These are phyloP conservation scores for Acrobasis consociella DNA, from an alignment of 2,888 invertebrate species.

Conservation along the genomic window DNA sequence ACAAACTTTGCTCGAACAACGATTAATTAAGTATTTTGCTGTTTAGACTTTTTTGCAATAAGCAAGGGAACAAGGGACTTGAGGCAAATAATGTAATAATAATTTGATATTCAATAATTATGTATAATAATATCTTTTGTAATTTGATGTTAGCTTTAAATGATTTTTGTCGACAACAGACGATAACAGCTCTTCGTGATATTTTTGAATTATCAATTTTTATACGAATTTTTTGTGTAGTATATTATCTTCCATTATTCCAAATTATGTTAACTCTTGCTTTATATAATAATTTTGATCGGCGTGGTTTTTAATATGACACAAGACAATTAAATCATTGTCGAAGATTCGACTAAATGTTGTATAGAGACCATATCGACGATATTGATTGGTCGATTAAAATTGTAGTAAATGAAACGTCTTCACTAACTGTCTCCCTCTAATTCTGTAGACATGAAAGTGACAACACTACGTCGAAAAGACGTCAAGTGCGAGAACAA, in stretches of 20 bases:
- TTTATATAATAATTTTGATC: slow-evolving; percentile 1
- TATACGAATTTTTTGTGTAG: slow-evolving; percentile 4
- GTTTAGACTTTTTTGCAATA: slow-evolving; percentile 15
- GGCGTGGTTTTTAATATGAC: neutral
- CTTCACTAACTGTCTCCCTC: neutral
- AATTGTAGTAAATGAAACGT: neutral
- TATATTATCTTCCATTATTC: slow-evolving; percentile 9
- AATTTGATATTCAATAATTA: slow-evolving; percentile 15
- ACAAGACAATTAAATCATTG: neutral
- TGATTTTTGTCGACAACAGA: neutral
- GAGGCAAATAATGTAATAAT: slow-evolving; percentile 17
- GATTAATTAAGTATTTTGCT: slow-evolving; percentile 14
- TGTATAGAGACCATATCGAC: neutral
- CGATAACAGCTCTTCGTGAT: neutral
- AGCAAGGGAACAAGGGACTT: slow-evolving; percentile 14
- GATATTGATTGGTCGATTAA: slow-evolving; percentile 2
- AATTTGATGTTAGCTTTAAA: slow-evolving; percentile 18
- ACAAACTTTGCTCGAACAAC: neutral
- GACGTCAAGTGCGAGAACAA: slow-evolving; percentile 2
- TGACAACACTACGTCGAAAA: neutral
- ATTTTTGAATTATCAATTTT: slow-evolving; percentile 9
- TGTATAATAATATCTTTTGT: slow-evolving; percentile 7
- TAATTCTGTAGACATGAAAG: neutral
- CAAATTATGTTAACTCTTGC: slow-evolving; percentile 12
- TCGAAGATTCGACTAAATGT: too few relatives aligned